phyloP scores from a whole-genome alignment of 2,888 invertebrate genomes.

The Rhopalosiphum nymphaeae region DNA sequence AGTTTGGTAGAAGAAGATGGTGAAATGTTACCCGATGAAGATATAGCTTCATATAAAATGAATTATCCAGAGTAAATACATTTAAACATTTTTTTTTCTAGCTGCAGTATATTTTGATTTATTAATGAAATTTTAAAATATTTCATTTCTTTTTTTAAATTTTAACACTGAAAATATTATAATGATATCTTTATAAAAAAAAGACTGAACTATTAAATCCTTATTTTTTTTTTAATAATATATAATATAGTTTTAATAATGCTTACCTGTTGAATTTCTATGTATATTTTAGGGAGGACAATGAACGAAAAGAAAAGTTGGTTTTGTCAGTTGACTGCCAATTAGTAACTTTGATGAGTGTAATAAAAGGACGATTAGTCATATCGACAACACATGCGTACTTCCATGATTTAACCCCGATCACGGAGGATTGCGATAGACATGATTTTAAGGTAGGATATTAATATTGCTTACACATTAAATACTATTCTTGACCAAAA shows the following conservation, averaged over 20 bases:
- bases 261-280: background rate
- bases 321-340: slow-evolving; percentile 76
- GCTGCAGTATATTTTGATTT: background rate
- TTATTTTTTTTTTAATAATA: too few species aligned
- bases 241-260: background rate
- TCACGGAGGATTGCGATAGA: slow-evolving; percentile 72
- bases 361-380: slow-evolving; percentile 76
- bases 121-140: background rate
- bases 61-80: slow-evolving; percentile 60
- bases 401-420: slow-evolving; percentile 75
- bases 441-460: slow-evolving; percentile 71
- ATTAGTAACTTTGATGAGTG: slow-evolving; percentile 75
- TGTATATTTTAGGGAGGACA: slow-evolving; percentile 47
- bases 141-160: background rate
- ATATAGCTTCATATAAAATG: slow-evolving; percentile 60
- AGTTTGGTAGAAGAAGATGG: slow-evolving; percentile 62
- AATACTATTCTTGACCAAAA: slow-evolving; percentile 7
- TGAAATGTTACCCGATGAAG: slow-evolving; percentile 61
- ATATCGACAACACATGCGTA: slow-evolving; percentile 75
- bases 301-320: slow-evolving; percentile 73
- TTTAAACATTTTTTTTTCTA: background rate
- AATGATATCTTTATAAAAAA: background rate
- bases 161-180: background rate
- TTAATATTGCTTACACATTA: slow-evolving; percentile 33
- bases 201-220: background rate